Evolutionary conservation across 2,113 vertebrate genomes (phyloP).

Genomic region (Microcebus tavaratra): DNA sequence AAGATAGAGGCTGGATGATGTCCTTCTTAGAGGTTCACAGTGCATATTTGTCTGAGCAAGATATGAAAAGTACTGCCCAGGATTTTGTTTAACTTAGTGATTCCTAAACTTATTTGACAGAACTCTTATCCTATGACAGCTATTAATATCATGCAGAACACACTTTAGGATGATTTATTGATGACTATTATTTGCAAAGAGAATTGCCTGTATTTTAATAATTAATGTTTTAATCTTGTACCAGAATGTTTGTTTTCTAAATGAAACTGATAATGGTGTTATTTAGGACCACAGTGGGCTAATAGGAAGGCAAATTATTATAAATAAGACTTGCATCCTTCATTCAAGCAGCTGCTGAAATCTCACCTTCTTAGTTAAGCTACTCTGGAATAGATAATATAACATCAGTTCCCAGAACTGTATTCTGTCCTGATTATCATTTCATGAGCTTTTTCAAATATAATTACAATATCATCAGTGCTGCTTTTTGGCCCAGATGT

Average conservation of each 20-base stretch:
- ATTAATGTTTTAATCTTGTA: slow-evolving; percentile 33
- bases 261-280: slow-evolving; percentile 48
- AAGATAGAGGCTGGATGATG: background rate
- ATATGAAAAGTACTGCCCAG: background rate
- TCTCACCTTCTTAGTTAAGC: background rate
- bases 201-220: slow-evolving; percentile 28
- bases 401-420: background rate
- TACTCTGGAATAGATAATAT: slow-evolving; percentile 55
- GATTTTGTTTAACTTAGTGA: background rate
- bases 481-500: slow-evolving; percentile 29
- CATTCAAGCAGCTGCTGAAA: slow-evolving; percentile 30
- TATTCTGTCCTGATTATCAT: slow-evolving; percentile 39
- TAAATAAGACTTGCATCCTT: slow-evolving; percentile 47
- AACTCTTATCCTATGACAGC: background rate
- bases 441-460: slow-evolving; percentile 3
- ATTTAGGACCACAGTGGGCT: background rate
- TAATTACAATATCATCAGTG: background rate
- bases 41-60: background rate
- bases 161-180: slow-evolving; percentile 21
- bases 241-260: slow-evolving; percentile 39
- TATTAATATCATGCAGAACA: background rate
- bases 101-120: background rate
- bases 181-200: slow-evolving; percentile 36
- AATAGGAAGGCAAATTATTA: background rate
- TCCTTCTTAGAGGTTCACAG: background rate